Evolutionary conservation across 2,888 invertebrate species (phyloP), one percentile per base, ranked within the genome.

Genomic region (Trichopoda pennipes): DNA sequence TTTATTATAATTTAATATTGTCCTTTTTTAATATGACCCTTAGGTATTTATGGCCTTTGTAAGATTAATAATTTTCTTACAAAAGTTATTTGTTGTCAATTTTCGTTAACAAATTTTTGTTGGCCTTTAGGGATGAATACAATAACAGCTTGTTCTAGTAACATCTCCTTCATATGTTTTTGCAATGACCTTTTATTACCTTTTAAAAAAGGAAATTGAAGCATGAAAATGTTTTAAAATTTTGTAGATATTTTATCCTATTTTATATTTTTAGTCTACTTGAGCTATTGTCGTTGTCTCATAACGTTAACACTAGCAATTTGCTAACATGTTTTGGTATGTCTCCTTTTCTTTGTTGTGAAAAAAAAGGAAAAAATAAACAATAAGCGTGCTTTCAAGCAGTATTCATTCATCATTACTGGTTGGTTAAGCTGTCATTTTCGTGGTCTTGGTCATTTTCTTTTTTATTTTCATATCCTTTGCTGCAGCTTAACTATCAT

Each of bases 391-490:
- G 21, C 47, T 16, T 60, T 32, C 35, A n/a, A 19, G 32, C 35
- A 42, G 35, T 7, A 68, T 53, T 53, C 53, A 68, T 68, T 66
- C 60, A 68, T 68, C 68, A 60, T 68, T 76, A 61, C 47, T 61
- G 44, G 32, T 69, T 35, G 68, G 35, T 42, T 69, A 19, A 64
- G 64, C 47, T 74, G 51, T 61, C 47, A 53, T 53, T 69, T 61
- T 16, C 68, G 55, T 16, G 12, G 17, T 32, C 44, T 14, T 21
- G 32, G 53, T 60, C 2, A 3, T 49, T 28, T 60, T 60, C 16
- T 4, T 23, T 23, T 66, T 66, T 9, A 47, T 44, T 7, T 3
- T 44, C 8, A 10, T 2, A 32, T 49, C 17, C 44, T 38, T 64
- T 35, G 17, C 35, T 17, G 17, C 9, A 56, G 58, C 47, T 72